These are phyloP conservation scores for Hirtodrosophila cameraria DNA, from an alignment of 2,888 invertebrate species.

Conservation along the genomic window DNA sequence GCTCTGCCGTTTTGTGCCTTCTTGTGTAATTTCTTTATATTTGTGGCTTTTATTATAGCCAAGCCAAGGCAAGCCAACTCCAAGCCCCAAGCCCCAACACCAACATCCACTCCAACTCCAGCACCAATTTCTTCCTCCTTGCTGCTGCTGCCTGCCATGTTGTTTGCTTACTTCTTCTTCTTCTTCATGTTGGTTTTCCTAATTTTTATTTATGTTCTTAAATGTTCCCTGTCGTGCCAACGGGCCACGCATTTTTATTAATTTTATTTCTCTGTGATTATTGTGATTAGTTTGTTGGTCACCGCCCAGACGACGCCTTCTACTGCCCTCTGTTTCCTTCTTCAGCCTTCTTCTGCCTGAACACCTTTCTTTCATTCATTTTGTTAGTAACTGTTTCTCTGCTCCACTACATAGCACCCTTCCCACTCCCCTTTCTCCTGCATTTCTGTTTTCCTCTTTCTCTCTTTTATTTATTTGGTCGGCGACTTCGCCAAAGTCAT, in stretches of 20 bases:
- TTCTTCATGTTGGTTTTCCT: slow-evolving; percentile 73
- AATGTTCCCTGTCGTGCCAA: slow-evolving; percentile 72
- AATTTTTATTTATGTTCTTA: slow-evolving; percentile 81
- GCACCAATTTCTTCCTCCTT: not conserved
- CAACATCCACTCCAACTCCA: not conserved
- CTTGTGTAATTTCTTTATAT: slow-evolving; percentile 78
- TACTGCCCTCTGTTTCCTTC: not conserved
- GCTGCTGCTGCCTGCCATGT: slow-evolving; percentile 7
- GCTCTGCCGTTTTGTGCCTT: slow-evolving; percentile 1
- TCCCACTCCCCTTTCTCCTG: slow-evolving; percentile 3
- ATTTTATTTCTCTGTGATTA: slow-evolving; percentile 81
- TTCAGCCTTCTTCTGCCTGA: slow-evolving; percentile 26
- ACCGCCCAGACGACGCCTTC: slow-evolving; percentile 29
- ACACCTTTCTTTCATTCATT: slow-evolving; percentile 48
- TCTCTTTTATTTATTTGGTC: slow-evolving; percentile 65
- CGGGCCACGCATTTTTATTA: slow-evolving; percentile 80
- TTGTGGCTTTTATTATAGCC: slow-evolving; percentile 75
- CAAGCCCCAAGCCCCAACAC: slow-evolving; percentile 22
- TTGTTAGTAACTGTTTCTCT: slow-evolving; percentile 17
- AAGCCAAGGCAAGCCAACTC: slow-evolving; percentile 19
- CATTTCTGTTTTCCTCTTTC: not conserved
- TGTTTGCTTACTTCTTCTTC: too few species aligned
- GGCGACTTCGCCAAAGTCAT: slow-evolving; percentile 69
- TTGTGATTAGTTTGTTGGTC: slow-evolving; percentile 77
- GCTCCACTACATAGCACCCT: not conserved